These are phyloP conservation scores for Pomacea maculata DNA, from an alignment of 1,140 invertebrate genomes.

Conservation along the genomic window DNA sequence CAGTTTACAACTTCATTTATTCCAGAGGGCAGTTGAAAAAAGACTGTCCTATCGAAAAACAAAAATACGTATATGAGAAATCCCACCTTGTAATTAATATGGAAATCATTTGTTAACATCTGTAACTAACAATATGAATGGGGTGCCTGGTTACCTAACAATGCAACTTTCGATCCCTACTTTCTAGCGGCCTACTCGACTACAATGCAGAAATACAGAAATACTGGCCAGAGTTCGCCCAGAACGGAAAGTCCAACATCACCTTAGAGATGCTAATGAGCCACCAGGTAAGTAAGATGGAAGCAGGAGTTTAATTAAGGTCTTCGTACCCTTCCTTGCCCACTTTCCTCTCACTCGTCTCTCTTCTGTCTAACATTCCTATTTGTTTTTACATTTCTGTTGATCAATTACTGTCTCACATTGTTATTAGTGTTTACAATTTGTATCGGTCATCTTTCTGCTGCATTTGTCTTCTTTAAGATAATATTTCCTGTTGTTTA, in stretches of 20 bases:
- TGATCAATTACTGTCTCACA: too few relatives aligned
- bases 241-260: constrained; percentile 65
- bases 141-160: too few relatives aligned
- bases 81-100: too few relatives aligned
- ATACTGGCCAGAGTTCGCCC: constrained; percentile 68
- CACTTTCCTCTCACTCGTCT: not conserved
- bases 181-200: constrained; percentile 55
- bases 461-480: too few relatives aligned
- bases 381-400: not conserved
- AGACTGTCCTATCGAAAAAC: too few relatives aligned
- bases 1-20: not conserved
- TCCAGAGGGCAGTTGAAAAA: not conserved
- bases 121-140: too few relatives aligned
- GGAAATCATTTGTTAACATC: not conserved
- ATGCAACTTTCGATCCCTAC: not conserved
- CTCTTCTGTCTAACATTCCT: not conserved
- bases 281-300: constrained; percentile 54
- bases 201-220: constrained; percentile 60
- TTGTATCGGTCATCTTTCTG: too few relatives aligned
- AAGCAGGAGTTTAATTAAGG: too few relatives aligned
- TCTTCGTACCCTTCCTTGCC: not conserved
- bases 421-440: too few relatives aligned
- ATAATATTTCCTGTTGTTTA: too few relatives aligned
- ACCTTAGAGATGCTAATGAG: constrained; percentile 64
- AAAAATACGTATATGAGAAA: too few relatives aligned